A percentile compares a stretch with the other conserved stretches of the same genome.
phyloP scores from a whole-genome alignment of 2,797 vertebrate species.

The Mus caroli region DNA sequence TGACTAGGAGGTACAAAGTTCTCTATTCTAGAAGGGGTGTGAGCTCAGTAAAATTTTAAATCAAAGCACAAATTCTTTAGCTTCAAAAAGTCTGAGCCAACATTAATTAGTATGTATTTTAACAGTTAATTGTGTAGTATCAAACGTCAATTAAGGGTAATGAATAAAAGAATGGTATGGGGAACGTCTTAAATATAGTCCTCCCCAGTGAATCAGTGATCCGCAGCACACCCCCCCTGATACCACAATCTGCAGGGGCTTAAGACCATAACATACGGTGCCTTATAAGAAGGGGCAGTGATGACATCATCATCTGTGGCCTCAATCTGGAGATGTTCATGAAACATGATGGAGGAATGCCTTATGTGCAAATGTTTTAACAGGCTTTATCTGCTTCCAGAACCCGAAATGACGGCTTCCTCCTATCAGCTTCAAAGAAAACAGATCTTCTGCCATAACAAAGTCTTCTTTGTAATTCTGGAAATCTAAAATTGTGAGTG shows the following conservation, averaged over 20 bases:
- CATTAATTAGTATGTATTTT: constrained; percentile 77
- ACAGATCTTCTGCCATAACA: not conserved
- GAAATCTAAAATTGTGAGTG: constrained; percentile 2
- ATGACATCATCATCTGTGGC: constrained; percentile 10
- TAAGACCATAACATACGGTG: not conserved
- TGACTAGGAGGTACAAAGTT: constrained; percentile 19
- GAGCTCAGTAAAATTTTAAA: constrained; percentile 63
- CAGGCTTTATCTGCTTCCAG: constrained; percentile 27
- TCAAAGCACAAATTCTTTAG: constrained; percentile 73
- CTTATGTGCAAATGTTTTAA: not conserved
- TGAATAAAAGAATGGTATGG: constrained; percentile 50
- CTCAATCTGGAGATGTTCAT: constrained; percentile 16
- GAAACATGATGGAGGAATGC: constrained; percentile 39
- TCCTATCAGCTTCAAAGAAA: constrained; percentile 54
- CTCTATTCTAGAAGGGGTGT: constrained; percentile 42
- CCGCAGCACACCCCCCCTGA: too few relatives aligned
- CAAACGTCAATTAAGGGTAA: constrained; percentile 71
- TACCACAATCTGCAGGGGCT: not conserved
- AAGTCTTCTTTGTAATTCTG: constrained; percentile 35
- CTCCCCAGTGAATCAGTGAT: not conserved
- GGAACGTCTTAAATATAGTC: not conserved
- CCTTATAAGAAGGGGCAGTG: not conserved
- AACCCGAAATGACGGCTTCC: constrained; percentile 25
- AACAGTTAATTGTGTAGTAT: constrained; percentile 37
- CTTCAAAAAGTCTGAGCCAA: constrained; percentile 74